Evolutionary conservation across 2,888 invertebrate species (phyloP).

Genomic region (Trileptium ribeirensis): DNA sequence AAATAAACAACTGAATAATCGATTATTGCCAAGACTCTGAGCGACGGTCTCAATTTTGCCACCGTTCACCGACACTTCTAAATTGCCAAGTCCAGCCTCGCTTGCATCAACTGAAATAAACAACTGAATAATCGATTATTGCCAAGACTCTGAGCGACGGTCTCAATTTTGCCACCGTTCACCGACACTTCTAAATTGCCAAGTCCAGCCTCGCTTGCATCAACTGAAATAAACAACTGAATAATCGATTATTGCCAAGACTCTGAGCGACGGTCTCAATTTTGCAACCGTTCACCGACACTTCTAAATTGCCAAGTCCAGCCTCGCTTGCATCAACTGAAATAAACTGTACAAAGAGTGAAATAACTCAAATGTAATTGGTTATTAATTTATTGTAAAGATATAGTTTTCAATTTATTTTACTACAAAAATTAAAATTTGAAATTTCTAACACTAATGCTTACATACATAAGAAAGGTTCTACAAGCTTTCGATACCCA

Average conservation of each 20-base stretch:
- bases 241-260: constrained; percentile 66
- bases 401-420: too few species aligned
- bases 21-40: not conserved
- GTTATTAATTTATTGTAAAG: too few species aligned
- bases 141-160: not conserved
- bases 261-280: constrained; percentile 94
- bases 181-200: not conserved
- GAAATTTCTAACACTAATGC: too few species aligned
- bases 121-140: too few species aligned
- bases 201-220: constrained; percentile 2
- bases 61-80: constrained; percentile 61
- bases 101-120: constrained; percentile 35
- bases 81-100: not conserved
- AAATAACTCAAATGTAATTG: too few species aligned
- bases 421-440: too few species aligned
- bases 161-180: constrained; percentile 36
- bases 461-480: too few species aligned
- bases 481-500: too few species aligned
- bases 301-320: constrained; percentile 94
- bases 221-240: constrained; percentile 46
- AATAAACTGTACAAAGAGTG: too few species aligned
- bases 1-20: too few species aligned
- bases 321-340: constrained; percentile 87
- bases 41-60: not conserved
- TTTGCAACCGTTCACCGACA: constrained; percentile 75